Conservation (phyloP, 2,113 vertebrate genomes). For the Ancistrus triradiatus region DNA sequence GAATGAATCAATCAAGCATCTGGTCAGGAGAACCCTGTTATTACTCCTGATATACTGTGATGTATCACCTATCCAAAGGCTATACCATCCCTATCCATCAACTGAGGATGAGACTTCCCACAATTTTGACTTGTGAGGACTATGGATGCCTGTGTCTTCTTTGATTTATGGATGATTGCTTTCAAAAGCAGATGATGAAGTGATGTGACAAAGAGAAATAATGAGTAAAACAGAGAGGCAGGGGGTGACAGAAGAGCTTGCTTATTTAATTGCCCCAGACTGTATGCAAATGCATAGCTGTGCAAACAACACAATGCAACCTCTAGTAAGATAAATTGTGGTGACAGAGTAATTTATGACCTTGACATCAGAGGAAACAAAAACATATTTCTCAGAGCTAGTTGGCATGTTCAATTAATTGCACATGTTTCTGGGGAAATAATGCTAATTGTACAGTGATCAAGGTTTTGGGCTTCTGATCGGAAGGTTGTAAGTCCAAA, state of each 20-base stretch:
- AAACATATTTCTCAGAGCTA: background rate
- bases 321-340: background rate
- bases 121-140: constrained; percentile 56
- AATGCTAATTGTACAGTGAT: too few species aligned
- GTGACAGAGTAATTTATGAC: too few species aligned
- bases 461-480: too few species aligned
- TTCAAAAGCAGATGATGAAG: constrained; percentile 2
- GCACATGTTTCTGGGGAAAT: too few species aligned
- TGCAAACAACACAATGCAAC: constrained; percentile 5
- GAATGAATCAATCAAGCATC: constrained; percentile 65
- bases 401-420: background rate
- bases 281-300: constrained; percentile 22
- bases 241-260: constrained; percentile 31
- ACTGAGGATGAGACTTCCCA: constrained; percentile 59
- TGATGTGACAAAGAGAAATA: constrained; percentile 6
- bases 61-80: constrained; percentile 71
- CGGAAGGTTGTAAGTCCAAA: too few species aligned
- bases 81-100: constrained; percentile 66
- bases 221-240: constrained; percentile 17
- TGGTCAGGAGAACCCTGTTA: constrained; percentile 63
- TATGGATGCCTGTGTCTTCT: background rate
- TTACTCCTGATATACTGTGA: constrained; percentile 71
- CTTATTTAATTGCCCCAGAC: constrained; percentile 16
- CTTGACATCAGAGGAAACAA: too few species aligned
- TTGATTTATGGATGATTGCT: constrained; percentile 23